phyloP scores from a whole-genome alignment of 2,888 invertebrate genomes.

The Meta bourneti region DNA sequence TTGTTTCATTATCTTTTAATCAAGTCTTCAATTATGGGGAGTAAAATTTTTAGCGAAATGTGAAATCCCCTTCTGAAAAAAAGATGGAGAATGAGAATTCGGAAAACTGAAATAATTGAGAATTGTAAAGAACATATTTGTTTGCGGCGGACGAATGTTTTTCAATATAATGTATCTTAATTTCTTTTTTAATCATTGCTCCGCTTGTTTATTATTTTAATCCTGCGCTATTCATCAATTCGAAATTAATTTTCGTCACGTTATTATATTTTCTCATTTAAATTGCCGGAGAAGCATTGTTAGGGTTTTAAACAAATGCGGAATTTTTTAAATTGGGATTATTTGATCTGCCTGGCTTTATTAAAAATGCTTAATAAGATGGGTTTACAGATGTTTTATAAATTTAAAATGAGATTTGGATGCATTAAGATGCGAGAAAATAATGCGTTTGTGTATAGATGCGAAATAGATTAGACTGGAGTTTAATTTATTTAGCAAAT shows the following conservation, averaged over 20 bases:
- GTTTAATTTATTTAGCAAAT: constrained; percentile 27
- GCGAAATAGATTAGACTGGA: constrained; percentile 24
- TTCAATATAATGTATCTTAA: constrained; percentile 10
- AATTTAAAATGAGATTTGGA: constrained; percentile 37
- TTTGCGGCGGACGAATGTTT: constrained; percentile 42
- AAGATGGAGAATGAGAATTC: constrained; percentile 55
- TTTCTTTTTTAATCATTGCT: constrained; percentile 10
- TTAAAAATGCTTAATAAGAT: constrained; percentile 54
- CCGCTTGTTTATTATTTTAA: constrained; percentile 54
- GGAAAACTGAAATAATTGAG: constrained; percentile 72
- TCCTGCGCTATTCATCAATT: constrained; percentile 62
- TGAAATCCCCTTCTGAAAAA: constrained; percentile 22
- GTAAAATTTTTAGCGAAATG: constrained; percentile 63
- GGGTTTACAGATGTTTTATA: constrained; percentile 19
- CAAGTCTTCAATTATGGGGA: constrained; percentile 73
- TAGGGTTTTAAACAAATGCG: constrained; percentile 28
- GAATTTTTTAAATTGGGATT: constrained; percentile 25
- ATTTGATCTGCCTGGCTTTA: constrained; percentile 14
- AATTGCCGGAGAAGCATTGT: constrained; percentile 29
- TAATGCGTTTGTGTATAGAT: constrained; percentile 28
- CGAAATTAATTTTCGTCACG: constrained; percentile 67
- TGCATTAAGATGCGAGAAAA: constrained; percentile 22
- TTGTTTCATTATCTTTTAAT: constrained; percentile 76
- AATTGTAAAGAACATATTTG: constrained; percentile 67
- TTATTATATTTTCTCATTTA: constrained; percentile 55